Evolutionary conservation across 2,888 invertebrate genomes (phyloP), one percentile per base, ranked within the genome.

Genomic region (Drosophila anomalipes): DNA sequence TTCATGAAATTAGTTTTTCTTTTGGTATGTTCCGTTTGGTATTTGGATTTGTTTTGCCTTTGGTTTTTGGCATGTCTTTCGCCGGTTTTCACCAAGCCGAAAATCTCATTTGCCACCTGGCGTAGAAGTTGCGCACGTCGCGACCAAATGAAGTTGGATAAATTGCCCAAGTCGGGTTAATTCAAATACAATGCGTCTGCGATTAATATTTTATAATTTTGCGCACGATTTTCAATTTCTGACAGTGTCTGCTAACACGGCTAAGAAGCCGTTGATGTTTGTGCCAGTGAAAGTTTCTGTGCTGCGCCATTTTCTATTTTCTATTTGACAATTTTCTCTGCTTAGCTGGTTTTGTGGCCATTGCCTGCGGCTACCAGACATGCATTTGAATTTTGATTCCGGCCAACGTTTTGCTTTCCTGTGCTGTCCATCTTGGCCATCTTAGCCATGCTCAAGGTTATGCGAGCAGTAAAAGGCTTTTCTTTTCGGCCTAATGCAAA

Each of bases 1-100:
- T 81, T 77, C 85, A 70, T 79, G 87, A 90, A 90, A 88, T 88
- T 90, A 90, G 87, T 89, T 88, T 88, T 90, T 87, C 89, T 81
- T 86, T 75, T 56, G 69, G 62, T 54, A 72, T 71, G 10, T 28
- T 39, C 22, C 33, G 22, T 71, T 58, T 65, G 64, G 52, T 63
- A 65, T 39, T 53, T 47, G 51, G 53, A 59, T 26, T 54, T 41
- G 44, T 12, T 28, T 39, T 33, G 59, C 61, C 62, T 56, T 72
- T 66, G 53, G 19, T 54, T 41, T 53, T 65, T 49, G 59, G 62
- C 30, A 37, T 65, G 60, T 71, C 61, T 64, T 53, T 32, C 9
- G 35, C 32, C 14, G 26, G 47, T 44, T 60, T 52, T 67, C 54
- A 52, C 54, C 49, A 57, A 72, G 67, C 58, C 67, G 53, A 59